Evolutionary conservation across 2,113 vertebrate species (phyloP), one percentile per base, ranked within the genome.

Genomic region (Pterophyllum scalare): DNA sequence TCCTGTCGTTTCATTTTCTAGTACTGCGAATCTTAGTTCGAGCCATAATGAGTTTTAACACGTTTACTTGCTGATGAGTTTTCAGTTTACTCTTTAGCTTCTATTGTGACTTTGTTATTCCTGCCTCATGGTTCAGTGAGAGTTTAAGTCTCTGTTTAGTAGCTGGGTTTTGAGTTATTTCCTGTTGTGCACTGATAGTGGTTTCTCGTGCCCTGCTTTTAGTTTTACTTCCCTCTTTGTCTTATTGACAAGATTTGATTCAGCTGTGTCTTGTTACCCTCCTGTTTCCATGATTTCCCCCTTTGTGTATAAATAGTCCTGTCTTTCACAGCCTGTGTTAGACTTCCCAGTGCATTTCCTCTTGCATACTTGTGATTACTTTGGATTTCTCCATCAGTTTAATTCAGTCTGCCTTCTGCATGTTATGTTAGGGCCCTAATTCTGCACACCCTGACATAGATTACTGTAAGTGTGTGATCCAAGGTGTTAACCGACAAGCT

Each of bases 401-500:
- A 57, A 38, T 7, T 13, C 0, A 5, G 15, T 26, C 46, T 0
- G 0, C 26, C 64, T 49, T 67, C 64, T 19, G 22, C 46, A 28
- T 28, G 24, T 20, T 52, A 24, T 59, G 5, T 82, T 74, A 33
- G 1, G 19, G 43, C 24, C 65, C 5, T 28, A 52, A 52, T 70
- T 52, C 65, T 28, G 65, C 15, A 28, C 43, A 52, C 12, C 43
- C 10, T 70, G 6, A 70, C 43, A 40, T 52, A 19, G 1, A 31
- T 17, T 72, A 72, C 43, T 72, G 8, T 57, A 28, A 35, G 33
- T 56, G 70, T 59, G 46, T 46, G 33, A 70, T 26, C 65, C 61
- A 77, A 43, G 59, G 78, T n/a, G 80, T 88, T 87, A 83, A 72
- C 80, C 72, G 80, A 83, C 77, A 40, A 88, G 77, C 72, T 89